Percentiles rank a stretch among this genome's conserved stretches.
These are phyloP conservation scores for Ophion ellenae DNA, from an alignment of 2,888 invertebrate genomes.

Conservation along the genomic window DNA sequence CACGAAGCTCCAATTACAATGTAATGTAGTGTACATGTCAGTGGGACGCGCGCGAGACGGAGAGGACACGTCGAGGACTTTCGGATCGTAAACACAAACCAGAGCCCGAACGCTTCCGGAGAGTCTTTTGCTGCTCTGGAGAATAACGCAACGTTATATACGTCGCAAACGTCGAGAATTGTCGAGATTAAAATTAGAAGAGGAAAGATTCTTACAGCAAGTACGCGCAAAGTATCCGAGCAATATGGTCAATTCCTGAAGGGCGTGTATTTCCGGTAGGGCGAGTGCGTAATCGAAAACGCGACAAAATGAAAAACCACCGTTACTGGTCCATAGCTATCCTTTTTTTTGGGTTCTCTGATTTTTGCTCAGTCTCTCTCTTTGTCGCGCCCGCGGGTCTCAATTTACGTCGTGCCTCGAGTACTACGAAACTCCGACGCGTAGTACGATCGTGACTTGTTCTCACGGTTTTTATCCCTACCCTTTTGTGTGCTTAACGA, in stretches of 20 bases:
- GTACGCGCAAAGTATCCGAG: constrained; percentile 31
- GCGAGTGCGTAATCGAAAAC: constrained; percentile 34
- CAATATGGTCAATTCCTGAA: constrained; percentile 58
- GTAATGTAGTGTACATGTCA: constrained; percentile 8
- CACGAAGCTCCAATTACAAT: constrained; percentile 4
- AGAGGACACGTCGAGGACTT: constrained; percentile 15
- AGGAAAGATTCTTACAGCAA: not conserved
- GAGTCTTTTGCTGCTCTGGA: constrained; percentile 23
- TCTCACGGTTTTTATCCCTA: constrained; percentile 71
- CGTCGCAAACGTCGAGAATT: not conserved
- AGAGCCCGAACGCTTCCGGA: constrained; percentile 6
- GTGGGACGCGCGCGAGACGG: not conserved
- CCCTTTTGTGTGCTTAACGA: constrained; percentile 46
- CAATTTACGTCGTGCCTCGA: constrained; percentile 48
- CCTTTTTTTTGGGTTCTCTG: not conserved
- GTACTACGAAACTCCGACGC: constrained; percentile 55
- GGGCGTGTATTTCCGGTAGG: constrained; percentile 61
- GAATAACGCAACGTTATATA: not conserved
- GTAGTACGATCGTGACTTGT: constrained; percentile 72
- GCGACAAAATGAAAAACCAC: constrained; percentile 27
- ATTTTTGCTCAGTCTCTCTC: constrained; percentile 47
- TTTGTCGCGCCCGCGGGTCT: not conserved
- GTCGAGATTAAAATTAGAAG: not conserved
- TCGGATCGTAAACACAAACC: constrained; percentile 9
- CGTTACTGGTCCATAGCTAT: constrained; percentile 24